Percentiles rank a stretch among this genome's conserved stretches.
phyloP scores from a whole-genome alignment of 2,888 invertebrate genomes.

The Epinotia demarniana region DNA sequence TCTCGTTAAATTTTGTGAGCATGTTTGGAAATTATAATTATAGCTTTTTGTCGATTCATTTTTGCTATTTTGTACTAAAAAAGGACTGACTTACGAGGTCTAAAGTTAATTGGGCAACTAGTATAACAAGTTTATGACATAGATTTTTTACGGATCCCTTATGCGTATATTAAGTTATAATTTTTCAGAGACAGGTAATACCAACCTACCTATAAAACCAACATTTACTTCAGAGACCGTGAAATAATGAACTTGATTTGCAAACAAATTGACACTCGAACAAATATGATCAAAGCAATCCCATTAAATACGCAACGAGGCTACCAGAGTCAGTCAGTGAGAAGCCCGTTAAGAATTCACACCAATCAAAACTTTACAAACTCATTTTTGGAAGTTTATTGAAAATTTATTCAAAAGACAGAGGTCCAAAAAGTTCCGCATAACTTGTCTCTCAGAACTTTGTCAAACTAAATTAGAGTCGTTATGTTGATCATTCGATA shows the following conservation, averaged over 20 bases:
- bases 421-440: slow-evolving; percentile 67
- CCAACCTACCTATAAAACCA: background rate
- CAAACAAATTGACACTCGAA: slow-evolving; percentile 21
- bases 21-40: too few species aligned
- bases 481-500: slow-evolving; percentile 65
- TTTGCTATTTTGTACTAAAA: too few species aligned
- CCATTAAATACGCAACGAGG: slow-evolving; percentile 45
- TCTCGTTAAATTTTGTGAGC: too few species aligned
- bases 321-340: slow-evolving; percentile 45
- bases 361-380: slow-evolving; percentile 76
- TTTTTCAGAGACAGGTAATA: too few species aligned
- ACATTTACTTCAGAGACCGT: background rate
- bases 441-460: slow-evolving; percentile 74
- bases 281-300: slow-evolving; percentile 48
- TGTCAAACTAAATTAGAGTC: slow-evolving; percentile 72
- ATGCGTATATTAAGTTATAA: too few species aligned
- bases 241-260: background rate
- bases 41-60: too few species aligned
- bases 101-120: too few species aligned
- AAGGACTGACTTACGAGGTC: too few species aligned
- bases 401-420: slow-evolving; percentile 78
- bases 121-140: too few species aligned
- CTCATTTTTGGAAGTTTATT: slow-evolving; percentile 74
- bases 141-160: too few species aligned
- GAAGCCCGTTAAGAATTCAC: slow-evolving; percentile 64